These are phyloP conservation scores for Temnothorax unifasciatus DNA, from an alignment of 2,888 invertebrate genomes.

Conservation along the genomic window DNA sequence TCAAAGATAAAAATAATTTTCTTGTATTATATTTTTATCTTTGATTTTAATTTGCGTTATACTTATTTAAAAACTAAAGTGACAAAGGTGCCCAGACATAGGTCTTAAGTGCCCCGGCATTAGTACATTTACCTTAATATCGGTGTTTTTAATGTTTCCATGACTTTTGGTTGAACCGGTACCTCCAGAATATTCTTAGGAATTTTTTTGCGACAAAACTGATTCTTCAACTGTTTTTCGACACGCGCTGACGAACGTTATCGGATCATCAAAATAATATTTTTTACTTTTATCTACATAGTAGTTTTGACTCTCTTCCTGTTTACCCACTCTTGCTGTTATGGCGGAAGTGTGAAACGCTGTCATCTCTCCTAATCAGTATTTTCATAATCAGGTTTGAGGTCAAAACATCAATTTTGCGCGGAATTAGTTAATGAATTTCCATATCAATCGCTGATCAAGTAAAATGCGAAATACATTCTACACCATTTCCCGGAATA, in stretches of 20 bases:
- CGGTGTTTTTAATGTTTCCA: too few species aligned
- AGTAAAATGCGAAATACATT: slow-evolving; percentile 17
- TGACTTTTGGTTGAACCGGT: too few species aligned
- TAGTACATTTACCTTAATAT: too few species aligned
- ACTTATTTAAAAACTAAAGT: too few species aligned
- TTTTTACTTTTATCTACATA: slow-evolving; percentile 17
- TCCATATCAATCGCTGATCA: not conserved
- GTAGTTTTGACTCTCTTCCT: slow-evolving; percentile 20
- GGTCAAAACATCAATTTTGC: not conserved
- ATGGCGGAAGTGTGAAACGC: not conserved
- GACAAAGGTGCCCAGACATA: too few species aligned
- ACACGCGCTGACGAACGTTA: not conserved
- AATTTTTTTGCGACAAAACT: not conserved
- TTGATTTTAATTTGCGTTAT: too few species aligned
- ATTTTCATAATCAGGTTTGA: not conserved
- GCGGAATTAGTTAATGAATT: slow-evolving; percentile 12
- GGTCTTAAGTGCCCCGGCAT: too few species aligned
- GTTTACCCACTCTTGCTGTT: slow-evolving; percentile 11
- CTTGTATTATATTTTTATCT: too few species aligned
- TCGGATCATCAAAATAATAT: not conserved
- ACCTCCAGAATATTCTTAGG: too few species aligned
- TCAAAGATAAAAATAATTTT: too few species aligned
- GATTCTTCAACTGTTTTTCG: not conserved
- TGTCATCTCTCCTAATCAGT: slow-evolving; percentile 35
- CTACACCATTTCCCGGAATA: slow-evolving; percentile 55